A percentile compares a stretch with the other conserved stretches of the same genome.
Conservation (phyloP, 2,888 invertebrate genomes). For the Willowsia nigromaculata region DNA sequence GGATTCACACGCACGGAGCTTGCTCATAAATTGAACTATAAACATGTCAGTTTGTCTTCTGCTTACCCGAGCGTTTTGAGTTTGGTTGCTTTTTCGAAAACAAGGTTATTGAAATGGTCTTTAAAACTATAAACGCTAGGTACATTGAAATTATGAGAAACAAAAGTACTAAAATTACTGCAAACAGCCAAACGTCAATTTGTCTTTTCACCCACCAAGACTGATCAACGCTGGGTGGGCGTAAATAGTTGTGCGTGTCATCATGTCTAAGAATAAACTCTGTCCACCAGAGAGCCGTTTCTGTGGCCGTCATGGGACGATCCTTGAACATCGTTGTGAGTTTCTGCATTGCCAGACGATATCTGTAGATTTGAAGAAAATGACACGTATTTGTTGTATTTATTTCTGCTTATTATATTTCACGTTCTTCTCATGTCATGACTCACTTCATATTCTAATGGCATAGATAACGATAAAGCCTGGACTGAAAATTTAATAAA, state of each 20-base stretch:
- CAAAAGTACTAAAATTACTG: not conserved
- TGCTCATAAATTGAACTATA: too few species aligned
- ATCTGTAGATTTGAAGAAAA: too few species aligned
- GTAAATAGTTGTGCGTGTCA: conserved; percentile 11
- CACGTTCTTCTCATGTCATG: too few species aligned
- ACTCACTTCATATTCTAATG: too few species aligned
- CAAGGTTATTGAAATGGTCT: not conserved
- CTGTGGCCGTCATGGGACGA: not conserved
- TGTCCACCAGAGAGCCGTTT: conserved; percentile 40
- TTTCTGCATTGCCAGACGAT: conserved; percentile 17
- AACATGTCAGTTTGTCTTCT: not conserved
- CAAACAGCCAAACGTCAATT: conserved; percentile 50
- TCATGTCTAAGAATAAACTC: conserved; percentile 38
- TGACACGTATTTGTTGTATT: too few species aligned
- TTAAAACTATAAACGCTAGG: not conserved
- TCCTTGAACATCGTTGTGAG: conserved; percentile 33
- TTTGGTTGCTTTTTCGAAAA: not conserved
- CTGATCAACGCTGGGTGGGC: conserved; percentile 13
- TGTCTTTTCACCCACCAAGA: conserved; percentile 48
- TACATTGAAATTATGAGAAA: not conserved
- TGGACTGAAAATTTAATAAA: not conserved
- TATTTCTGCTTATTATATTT: too few species aligned
- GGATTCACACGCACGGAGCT: too few species aligned
- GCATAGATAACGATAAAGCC: not conserved
- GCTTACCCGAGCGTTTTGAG: not conserved